A percentile compares a stretch with the other conserved stretches of the same genome.
Conservation (phyloP, 1,140 invertebrate genomes). For the Lithobius niger region DNA sequence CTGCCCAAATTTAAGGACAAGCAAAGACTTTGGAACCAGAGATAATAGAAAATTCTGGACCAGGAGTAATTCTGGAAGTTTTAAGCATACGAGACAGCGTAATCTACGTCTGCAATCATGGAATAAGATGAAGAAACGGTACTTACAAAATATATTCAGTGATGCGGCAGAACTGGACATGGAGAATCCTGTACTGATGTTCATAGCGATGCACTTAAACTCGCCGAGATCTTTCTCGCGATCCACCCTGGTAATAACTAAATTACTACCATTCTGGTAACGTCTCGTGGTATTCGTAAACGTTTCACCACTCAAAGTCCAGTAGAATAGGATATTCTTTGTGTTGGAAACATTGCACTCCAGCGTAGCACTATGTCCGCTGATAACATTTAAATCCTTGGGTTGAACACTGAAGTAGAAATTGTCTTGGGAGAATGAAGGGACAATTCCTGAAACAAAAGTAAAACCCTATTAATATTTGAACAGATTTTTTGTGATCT, state of each 20-base stretch:
- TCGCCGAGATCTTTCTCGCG: conserved; percentile 42
- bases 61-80: too few species aligned
- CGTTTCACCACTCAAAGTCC: conserved; percentile 41
- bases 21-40: too few species aligned
- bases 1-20: too few species aligned
- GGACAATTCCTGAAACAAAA: background rate
- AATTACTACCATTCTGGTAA: conserved; percentile 42
- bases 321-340: conserved; percentile 40
- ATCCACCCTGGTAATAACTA: conserved; percentile 44
- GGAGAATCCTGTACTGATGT: conserved; percentile 40
- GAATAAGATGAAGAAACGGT: too few species aligned
- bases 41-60: too few species aligned
- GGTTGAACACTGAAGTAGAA: conserved; percentile 47
- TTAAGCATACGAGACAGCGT: too few species aligned
- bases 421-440: conserved; percentile 31
- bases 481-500: too few species aligned
- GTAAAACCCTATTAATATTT: too few species aligned
- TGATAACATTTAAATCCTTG: conserved; percentile 34
- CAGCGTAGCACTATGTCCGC: conserved; percentile 40
- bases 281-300: conserved; percentile 43
- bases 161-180: conserved; percentile 43
- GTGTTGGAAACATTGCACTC: conserved; percentile 44
- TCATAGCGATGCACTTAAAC: conserved; percentile 47
- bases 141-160: conserved; percentile 52
- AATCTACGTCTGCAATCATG: too few species aligned